Evolutionary conservation across 2,888 invertebrate species (phyloP), one percentile per base, ranked within the genome.

Genomic region (Idaea dimidiata): DNA sequence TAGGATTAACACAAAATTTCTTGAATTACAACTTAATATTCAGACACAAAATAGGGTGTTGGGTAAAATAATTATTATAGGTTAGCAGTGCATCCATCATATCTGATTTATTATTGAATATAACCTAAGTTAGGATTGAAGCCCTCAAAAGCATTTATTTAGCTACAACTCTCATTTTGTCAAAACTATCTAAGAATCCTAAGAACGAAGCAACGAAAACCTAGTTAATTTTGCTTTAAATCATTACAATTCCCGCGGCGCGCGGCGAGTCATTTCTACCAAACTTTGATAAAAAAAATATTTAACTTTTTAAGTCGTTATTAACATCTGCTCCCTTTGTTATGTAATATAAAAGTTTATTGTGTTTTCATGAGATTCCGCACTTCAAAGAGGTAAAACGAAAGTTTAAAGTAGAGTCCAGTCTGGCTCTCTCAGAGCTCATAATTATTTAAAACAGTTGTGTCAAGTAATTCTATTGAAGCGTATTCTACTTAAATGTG

Each of bases 251-350:
- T 61, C 60, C 66, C 57, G 67, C 64, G 57, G 64, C 63, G 77
- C 57, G 67, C 64, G 57, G 64, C 63, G 77, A 78, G 77, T 82
- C 80, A 82, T 87, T 86, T 80, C 78, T 73, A 75, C 75, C 72
- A 78, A 80, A 82, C 78, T 82, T 79, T 60, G 63, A 59, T 68
- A 75, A 72, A 71, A n/a, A 74, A 43, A 79, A 81, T 61, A 67
- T 69, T 60, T 18, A 65, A 78, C 78, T 80, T 77, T 74, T 77
- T 75, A 65, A 74, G 78, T 78, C 77, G 73, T 84, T 82, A 78
- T 77, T 79, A 80, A 74, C 79, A 80, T 71, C 77, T 77, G 83
- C 67, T 74, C 71, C 74, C 69, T 76, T 76, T 72, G 70, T 79
- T 73, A 75, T 72, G 70, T 75, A 74, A 72, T 72, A 76, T 68